A percentile compares a stretch with the other conserved stretches of the same genome.
Conservation (phyloP, 2,113 vertebrate species). For the Solea solea region DNA sequence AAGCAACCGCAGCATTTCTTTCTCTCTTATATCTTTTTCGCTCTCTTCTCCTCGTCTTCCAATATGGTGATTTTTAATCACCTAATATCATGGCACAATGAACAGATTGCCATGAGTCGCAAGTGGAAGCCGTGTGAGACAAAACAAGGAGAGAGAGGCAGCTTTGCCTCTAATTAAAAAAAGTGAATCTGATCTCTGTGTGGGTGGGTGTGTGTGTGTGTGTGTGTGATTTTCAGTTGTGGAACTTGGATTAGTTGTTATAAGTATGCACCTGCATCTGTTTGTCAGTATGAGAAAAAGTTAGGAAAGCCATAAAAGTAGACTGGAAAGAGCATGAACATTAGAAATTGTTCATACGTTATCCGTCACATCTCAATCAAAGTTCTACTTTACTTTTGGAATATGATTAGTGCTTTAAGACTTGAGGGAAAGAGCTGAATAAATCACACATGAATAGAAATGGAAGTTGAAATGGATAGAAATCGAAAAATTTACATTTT, state of each 20-base stretch:
- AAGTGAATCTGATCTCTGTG: conserved; percentile 56
- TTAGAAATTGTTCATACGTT: not conserved
- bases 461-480: not conserved
- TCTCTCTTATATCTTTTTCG: conserved; percentile 33
- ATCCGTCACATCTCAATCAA: conserved; percentile 7
- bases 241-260: not conserved
- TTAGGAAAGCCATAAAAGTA: conserved; percentile 2
- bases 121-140: conserved; percentile 60
- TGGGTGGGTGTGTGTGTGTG: conserved; percentile 14
- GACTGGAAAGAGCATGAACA: not conserved
- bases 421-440: conserved; percentile 12
- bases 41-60: conserved; percentile 55
- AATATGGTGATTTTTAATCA: conserved; percentile 80
- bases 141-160: conserved; percentile 52
- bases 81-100: conserved; percentile 79
- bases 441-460: conserved; percentile 2
- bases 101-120: conserved; percentile 71
- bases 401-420: conserved; percentile 3
- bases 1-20: conserved; percentile 36
- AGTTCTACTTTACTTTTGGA: not conserved
- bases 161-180: conserved; percentile 65
- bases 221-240: not conserved
- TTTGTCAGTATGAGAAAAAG: not conserved
- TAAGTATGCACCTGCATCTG: conserved; percentile 26
- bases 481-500: not conserved